Percentiles rank a stretch among this genome's conserved stretches.
Evolutionary conservation across 2,797 vertebrate species (phyloP).

Genomic region (Lepilemur septentrionalis): DNA sequence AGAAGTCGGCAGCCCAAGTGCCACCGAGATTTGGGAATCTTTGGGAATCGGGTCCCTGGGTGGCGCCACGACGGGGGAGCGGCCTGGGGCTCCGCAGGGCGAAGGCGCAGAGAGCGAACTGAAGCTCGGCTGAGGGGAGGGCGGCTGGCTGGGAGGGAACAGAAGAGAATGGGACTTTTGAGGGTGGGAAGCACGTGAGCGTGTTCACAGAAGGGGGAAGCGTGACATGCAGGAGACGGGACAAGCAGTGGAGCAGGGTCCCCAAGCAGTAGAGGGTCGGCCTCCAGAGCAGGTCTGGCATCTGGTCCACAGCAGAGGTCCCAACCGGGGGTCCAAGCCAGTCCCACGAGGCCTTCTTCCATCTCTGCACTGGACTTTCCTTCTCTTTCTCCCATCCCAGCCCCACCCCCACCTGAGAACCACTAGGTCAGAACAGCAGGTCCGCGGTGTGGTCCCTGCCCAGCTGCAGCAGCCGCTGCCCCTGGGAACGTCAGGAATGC

Average conservation of each 20-base stretch:
- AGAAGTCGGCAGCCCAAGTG: neutral
- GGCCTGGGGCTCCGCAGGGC: fast-evolving
- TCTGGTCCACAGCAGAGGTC: neutral
- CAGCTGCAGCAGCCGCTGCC: neutral
- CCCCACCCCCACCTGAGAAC: neutral
- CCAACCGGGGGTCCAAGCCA: no score
- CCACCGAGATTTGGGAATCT: neutral
- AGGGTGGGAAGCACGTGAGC: neutral
- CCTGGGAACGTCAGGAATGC: neutral
- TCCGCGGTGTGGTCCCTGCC: neutral
- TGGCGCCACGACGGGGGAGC: fast-evolving
- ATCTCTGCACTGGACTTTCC: neutral
- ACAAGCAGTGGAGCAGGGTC: no score
- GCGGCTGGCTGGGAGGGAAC: neutral
- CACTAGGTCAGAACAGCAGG: neutral
- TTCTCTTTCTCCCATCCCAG: neutral
- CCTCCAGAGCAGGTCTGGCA: neutral
- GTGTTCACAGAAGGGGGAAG: no score
- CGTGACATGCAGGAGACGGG: neutral
- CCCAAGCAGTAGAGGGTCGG: neutral
- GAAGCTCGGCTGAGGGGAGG: fast-evolving
- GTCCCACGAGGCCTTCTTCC: neutral
- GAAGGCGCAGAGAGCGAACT: neutral
- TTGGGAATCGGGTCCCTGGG: neutral
- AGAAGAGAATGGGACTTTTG: fast-evolving